Evolutionary conservation across 2,113 vertebrate genomes (phyloP), one percentile per base, ranked within the genome.

Genomic region (Nematolebias whitei): DNA sequence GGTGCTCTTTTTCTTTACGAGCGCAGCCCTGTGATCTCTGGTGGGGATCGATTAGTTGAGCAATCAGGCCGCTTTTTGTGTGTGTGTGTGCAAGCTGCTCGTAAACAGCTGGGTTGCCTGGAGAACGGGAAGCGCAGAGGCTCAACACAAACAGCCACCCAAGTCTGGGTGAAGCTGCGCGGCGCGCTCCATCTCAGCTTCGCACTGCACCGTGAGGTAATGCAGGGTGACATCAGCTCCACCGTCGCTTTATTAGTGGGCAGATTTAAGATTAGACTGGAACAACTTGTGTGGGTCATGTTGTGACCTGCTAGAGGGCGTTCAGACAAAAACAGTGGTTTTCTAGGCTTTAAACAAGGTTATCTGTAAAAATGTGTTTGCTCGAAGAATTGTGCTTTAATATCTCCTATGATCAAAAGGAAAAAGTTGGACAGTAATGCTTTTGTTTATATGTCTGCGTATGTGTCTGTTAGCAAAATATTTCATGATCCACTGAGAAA

Each of bases 41-140:
- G 87, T 79, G 83, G 86, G 77, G 86, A 90, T 90, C 92, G 92
- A 92, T 93, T 93, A 93, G 89, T 86, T 53, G 81, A 88, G 91
- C 89, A 89, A 92, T 92, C 84, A 85, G 82, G 80, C 90, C 84
- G 80, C 84, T 79, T 88, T 90, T 90, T 29, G 9, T 35, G 9
- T 20, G 79, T 88, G 82, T 66, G 87, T 80, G 78, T 75, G 26
- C 26, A 7, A 29, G 9, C 85, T 79, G 76, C 87, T 88, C 78
- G 67, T 87, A 90, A 89, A 88, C 45, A 39, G 62, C 53, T 63
- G 2, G 79, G 91, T 92, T 92, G 91, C 92, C 86, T 71, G 81
- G 92, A n/a, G 66, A 91, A 76, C 47, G 40, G 70, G 70, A 81
- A 79, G 79, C 68, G 74, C 81, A 73, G 62, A 26, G 69, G 85